Evolutionary conservation across 2,888 invertebrate species (phyloP), one percentile per base, ranked within the genome.

Genomic region (Ophioninae sp.): DNA sequence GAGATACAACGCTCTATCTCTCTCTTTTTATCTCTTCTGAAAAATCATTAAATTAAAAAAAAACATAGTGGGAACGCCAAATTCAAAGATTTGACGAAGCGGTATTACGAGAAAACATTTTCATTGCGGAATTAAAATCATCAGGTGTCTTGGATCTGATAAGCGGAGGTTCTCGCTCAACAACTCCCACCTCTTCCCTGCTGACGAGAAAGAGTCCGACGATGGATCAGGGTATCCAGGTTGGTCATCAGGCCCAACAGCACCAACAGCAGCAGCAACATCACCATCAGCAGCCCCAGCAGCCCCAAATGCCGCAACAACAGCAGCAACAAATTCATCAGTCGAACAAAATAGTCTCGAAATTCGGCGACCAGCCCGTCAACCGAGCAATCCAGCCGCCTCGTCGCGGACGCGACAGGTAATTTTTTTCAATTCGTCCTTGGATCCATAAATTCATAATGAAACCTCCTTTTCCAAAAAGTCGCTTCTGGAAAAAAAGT

Each of bases 201-300:
- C 88, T 94, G 84, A 95, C 95, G 86, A 95, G 97, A 90, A 97
- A 97, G 93, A 97, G 97, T 88, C 97, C 97, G 74, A 97, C 97
- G 1, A 95, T 96, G 87, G 98, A 98, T 92, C 97, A 97, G 93
- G 96, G 96, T 85, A 96, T 96, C 67, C 97, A 97, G 94, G 96
- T 94, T 58, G 93, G 93, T 30, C 93, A 93, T 30, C 93, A 93
- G 56, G 92, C 90, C 13, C 92, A 92, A 8, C 92, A 93, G 41
- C 92, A 92, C 10, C 93, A 93, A 22, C 88, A 89, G 8, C 91
- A 91, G 2, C 91, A 91, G n/a, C 93, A 92, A 39, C 93, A 93
- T 37, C 91, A 91, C 68, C 91, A 92, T 51, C 93, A 93, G 39
- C 91, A 91, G 65, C 91, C 92, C 30, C 92, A 92, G 7, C 93